Evolutionary conservation across 2,797 vertebrate genomes (phyloP), one percentile per base, ranked within the genome.

Genomic region (Leptodactylus fallax): DNA sequence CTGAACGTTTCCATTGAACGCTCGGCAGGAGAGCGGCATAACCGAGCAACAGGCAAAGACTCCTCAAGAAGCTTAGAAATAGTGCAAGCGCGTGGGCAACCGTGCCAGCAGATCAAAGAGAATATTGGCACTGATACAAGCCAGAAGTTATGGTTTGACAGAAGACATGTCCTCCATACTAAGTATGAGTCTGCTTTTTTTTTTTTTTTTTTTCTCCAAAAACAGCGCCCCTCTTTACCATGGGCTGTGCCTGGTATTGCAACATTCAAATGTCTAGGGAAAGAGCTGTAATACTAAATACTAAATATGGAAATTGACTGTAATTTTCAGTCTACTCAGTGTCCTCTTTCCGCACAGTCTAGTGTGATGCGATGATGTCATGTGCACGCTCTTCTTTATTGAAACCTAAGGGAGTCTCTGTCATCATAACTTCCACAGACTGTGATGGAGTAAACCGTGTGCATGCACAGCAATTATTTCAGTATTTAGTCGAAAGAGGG

Each of bases 31-130:
- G 74, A 23, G 47, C 47, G n/a, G 11, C 47, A 51, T 77, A 16
- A 23, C 74, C 7, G 3, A 51, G 74, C 74, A 53, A 53, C 47
- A 77, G 1, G 74, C 19, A 77, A 47, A 47, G 36, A 19, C 47
- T 72, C 36, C 17, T 45, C 36, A 72, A 72, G 69, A 77, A 77
- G 14, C 74, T 77, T n/a, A 1, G 74, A 51, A 77, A 51, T 77
- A 77, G 51, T n/a, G 19, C 36, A 36, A 14, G 27, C 27, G 3
- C 3, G 27, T 19, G 36, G 13, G 69, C 12, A 74, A 74, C 7
- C 21, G 7, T 47, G 45, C 36, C 17, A 19, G 45, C 71, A 49
- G 74, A 77, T 49, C 69, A 72, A 53, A 51, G 19, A 47, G 11
- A 74, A 21, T n/a, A 2, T 36, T 36, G 45, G 67, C 25, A 71